Evolutionary conservation across 2,797 vertebrate genomes (phyloP).

Genomic region (Pipistrellus nathusii): DNA sequence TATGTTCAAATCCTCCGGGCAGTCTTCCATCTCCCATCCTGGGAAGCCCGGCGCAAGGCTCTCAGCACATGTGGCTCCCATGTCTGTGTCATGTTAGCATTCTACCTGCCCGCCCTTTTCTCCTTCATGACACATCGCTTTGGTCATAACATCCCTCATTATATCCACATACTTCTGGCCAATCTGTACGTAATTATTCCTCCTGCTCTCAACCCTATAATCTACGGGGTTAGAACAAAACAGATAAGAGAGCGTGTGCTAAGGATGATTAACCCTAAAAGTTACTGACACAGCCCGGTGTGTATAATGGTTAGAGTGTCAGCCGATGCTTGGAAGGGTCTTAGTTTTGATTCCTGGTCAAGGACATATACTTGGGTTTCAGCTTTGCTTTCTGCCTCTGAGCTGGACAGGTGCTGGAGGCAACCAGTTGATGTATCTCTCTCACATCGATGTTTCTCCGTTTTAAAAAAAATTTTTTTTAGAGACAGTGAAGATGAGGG

Average conservation of each 20-base stretch:
- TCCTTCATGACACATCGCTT: conserved; percentile 72
- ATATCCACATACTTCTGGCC: conserved; percentile 78
- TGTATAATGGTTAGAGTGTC: no score
- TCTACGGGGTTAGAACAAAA: conserved; percentile 86
- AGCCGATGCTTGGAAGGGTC: no score
- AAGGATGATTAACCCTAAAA: conserved; percentile 75
- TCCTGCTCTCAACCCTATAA: conserved; percentile 84
- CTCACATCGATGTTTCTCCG: no score
- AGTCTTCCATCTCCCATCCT: conserved; percentile 74
- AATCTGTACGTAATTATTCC: conserved; percentile 82
- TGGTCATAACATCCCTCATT: conserved; percentile 67
- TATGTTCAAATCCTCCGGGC: conserved; percentile 74
- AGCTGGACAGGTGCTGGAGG: no score
- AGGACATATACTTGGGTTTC: no score
- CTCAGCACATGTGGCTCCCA: conserved; percentile 81
- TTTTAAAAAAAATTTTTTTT: no score
- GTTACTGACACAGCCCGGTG: neutral
- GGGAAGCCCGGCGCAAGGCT: conserved; percentile 71
- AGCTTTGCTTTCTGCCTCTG: no score
- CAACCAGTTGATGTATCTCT: no score
- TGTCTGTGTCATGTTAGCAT: conserved; percentile 78
- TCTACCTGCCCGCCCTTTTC: conserved; percentile 78
- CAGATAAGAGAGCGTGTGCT: conserved; percentile 81
- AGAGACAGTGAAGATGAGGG: no score
- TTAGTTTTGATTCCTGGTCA: no score